Base-by-base conservation (phyloP, 2,888 invertebrate genomes). In the Drosophila borborema region DNA sequence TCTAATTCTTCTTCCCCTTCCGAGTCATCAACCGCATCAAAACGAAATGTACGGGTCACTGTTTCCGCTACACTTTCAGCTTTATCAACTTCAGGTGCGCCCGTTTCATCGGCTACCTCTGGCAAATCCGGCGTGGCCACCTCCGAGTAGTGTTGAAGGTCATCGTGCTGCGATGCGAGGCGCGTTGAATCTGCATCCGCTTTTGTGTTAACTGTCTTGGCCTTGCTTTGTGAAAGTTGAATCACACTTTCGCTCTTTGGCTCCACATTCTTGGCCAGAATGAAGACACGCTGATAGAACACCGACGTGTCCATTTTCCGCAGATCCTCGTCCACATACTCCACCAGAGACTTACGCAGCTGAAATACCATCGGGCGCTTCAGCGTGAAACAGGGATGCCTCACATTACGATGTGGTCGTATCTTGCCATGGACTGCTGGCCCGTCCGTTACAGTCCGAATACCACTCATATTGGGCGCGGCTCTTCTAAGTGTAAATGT, bases 271-370 rank as follows among this genome's bases (percentile, higher is more conserved):
- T 80, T 81, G 55, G 90, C 91, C 45, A 91, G 46, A 4, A 91
- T 80, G 4, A 78, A 90, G 6, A 92, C 81, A 38, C 91, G 88
- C 60, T 91, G 91, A 53, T 85, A 90, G 66, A 90, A 92, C n/a
- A 90, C 81, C n/a, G 88, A 81, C 0, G 90, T 85, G 0, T 74
- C 74, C 71, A 80, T 80, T 0, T 64, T 51, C 5, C 74, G 28
- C 45, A 92, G 54, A 34, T 91, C 86, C 4, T 82, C 79, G 7
- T 86, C 80, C 38, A 91, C 89, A 58, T 81, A 88, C 6, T 86
- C 88, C 49, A 86, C 86, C 9, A 91, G 68, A 0, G 91, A 85
- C 28, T 86, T 89, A 5, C 92, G 91, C 64, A 92, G 68, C 61
- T 80, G 73, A 18, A 86, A 90, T 7, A 71, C 48, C 28, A 64